Conservation (phyloP, 2,113 vertebrate genomes). For the rat (Rattus norvegicus) region GRCr8 NC_086020.1:70522501-70523000, state of each 20-base stretch:
- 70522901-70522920: not conserved
- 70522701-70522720: too few relatives aligned
- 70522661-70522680: not conserved
- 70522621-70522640: not conserved
- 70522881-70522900: not conserved
- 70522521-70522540: not conserved
- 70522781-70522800: not conserved
- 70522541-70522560: not conserved
- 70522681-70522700: not conserved
- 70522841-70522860: not conserved
- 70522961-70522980: not conserved
- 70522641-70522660: not conserved
- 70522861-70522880: not conserved
- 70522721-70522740: not conserved
- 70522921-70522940: not conserved
- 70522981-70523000: not conserved
- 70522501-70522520: not conserved
- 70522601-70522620: not conserved
- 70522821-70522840: too few relatives aligned
- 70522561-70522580: not conserved
- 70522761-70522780: not conserved
- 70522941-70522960: too few relatives aligned
- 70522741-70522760: rapidly evolving
- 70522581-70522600: not conserved
- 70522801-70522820: not conserved